A percentile compares a stretch with the other conserved stretches of the same genome.
phyloP scores from a whole-genome alignment of 1,140 invertebrate genomes.

The Drosophila parvula region DNA sequence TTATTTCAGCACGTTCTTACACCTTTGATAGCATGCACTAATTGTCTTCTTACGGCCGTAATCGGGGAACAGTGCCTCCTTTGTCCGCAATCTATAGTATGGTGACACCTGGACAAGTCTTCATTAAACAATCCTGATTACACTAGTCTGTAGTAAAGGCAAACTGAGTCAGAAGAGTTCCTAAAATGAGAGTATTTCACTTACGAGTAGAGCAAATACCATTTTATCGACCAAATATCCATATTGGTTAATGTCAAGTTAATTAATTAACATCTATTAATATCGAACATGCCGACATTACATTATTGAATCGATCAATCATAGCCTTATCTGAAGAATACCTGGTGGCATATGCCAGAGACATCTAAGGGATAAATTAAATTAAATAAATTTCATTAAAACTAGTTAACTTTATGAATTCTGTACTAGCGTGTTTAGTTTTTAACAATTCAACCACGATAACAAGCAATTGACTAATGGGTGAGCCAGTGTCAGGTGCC shows the following conservation, averaged over 20 bases:
- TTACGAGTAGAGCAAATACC: not conserved
- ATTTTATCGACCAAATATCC: not conserved
- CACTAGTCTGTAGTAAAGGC: not conserved
- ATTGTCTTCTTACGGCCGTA: constrained; percentile 23
- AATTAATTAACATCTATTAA: constrained; percentile 12
- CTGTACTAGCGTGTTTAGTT: constrained; percentile 1
- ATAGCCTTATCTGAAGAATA: not conserved
- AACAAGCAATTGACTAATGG: constrained; percentile 24
- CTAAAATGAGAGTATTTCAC: not conserved
- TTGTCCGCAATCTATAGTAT: constrained; percentile 15
- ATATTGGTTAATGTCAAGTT: not conserved
- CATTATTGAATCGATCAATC: constrained; percentile 17
- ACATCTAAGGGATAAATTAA: not conserved
- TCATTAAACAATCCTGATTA: constrained; percentile 9
- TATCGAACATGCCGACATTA: not conserved
- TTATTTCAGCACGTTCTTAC: constrained; percentile 30
- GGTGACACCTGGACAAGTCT: constrained; percentile 22
- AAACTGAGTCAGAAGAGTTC: not conserved
- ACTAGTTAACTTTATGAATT: not conserved
- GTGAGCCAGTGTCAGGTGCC: constrained; percentile 27
- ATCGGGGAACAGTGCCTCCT: constrained; percentile 11
- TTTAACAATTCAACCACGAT: constrained; percentile 14
- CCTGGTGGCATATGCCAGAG: not conserved
- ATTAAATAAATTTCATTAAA: constrained; percentile 18
- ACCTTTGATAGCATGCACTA: constrained; percentile 32